These are phyloP conservation scores for Pelochelys cantorii DNA, from an alignment of 2,797 vertebrate species.

Conservation along the genomic window DNA sequence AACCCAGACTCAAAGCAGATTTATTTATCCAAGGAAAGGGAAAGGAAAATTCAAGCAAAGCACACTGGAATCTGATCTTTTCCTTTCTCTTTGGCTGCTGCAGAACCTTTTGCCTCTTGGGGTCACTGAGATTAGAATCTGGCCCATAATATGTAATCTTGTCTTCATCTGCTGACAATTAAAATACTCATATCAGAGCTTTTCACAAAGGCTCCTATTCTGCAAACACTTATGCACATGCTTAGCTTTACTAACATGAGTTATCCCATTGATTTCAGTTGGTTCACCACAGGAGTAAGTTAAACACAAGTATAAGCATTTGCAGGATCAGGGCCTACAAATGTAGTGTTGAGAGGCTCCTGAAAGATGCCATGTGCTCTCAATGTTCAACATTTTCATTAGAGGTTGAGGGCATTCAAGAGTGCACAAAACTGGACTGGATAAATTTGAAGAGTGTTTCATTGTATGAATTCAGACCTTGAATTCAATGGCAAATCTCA, in stretches of 20 bases:
- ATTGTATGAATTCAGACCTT: not conserved
- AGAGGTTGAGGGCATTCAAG: not conserved
- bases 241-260: conserved; percentile 32
- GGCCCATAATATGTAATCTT: not conserved
- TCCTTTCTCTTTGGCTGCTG: conserved; percentile 18
- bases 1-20: conserved; percentile 54
- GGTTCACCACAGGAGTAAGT: not conserved
- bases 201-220: not conserved
- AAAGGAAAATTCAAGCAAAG: conserved; percentile 56
- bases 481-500: not conserved
- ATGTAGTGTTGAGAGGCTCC: not conserved
- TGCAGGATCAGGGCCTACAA: not conserved
- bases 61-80: conserved; percentile 42
- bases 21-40: conserved; percentile 63
- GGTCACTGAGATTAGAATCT: not conserved
- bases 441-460: not conserved
- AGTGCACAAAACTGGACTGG: not conserved
- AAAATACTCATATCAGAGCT: not conserved
- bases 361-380: not conserved
- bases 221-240: conserved; percentile 3
- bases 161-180: not conserved
- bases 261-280: not conserved
- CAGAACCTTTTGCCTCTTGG: conserved; percentile 9
- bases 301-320: not conserved
- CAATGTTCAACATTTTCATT: not conserved